These are phyloP conservation scores for Drosophila heteroneura DNA, from an alignment of 2,888 invertebrate genomes.

Conservation along the genomic window DNA sequence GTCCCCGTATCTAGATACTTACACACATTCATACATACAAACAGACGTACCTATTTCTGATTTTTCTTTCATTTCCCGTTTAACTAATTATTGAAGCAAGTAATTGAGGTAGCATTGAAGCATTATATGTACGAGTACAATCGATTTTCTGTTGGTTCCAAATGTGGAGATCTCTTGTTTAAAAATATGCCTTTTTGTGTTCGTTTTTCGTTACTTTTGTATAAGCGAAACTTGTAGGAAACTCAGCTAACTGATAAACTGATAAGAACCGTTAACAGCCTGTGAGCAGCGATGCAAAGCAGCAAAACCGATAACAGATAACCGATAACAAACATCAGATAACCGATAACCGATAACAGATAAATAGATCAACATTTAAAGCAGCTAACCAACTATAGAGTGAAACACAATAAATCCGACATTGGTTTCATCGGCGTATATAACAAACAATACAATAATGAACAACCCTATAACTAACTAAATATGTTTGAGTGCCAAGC, in stretches of 20 bases:
- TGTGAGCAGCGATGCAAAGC: conserved; percentile 32
- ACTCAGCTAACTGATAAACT: conserved; percentile 37
- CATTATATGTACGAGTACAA: conserved; percentile 51
- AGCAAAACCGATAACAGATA: conserved; percentile 25
- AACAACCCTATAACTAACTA: conserved; percentile 42
- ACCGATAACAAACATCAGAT: conserved; percentile 16
- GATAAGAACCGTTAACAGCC: conserved; percentile 31
- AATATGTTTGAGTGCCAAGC: conserved; percentile 84
- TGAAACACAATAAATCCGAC: conserved; percentile 62
- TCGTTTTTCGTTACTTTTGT: conserved; percentile 58
- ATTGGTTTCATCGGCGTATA: conserved; percentile 61
- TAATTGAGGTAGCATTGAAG: conserved; percentile 23
- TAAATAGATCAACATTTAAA: conserved; percentile 33
- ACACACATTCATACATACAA: conserved; percentile 14
- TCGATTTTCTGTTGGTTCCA: conserved; percentile 50
- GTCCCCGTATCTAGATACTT: conserved; percentile 21
- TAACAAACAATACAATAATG: conserved; percentile 51
- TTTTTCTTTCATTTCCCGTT: conserved; percentile 20
- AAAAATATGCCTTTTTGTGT: conserved; percentile 60
- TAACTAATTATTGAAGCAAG: conserved; percentile 39
- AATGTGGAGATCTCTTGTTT: conserved; percentile 27
- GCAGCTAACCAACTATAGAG: conserved; percentile 35
- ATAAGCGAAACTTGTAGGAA: conserved; percentile 82
- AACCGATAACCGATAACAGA: conserved; percentile 16
- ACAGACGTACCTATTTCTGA: conserved; percentile 29